Percentiles rank a stretch among this genome's conserved stretches.
These are phyloP conservation scores for Pandemis cinnamomeana DNA, from an alignment of 2,888 invertebrate genomes.

Conservation along the genomic window DNA sequence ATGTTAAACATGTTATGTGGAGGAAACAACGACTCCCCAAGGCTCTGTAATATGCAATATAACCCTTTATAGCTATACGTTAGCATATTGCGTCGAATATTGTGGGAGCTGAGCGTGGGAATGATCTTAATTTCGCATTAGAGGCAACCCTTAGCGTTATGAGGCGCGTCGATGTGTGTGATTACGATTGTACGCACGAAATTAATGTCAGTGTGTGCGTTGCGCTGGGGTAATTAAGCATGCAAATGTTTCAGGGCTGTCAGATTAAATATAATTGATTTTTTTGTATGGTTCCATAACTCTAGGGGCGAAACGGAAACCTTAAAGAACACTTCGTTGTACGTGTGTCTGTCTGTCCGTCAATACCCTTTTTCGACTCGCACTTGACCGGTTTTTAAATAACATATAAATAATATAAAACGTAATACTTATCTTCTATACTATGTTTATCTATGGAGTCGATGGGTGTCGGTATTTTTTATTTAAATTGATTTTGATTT, in stretches of 20 bases:
- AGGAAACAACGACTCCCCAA: slow-evolving; percentile 11
- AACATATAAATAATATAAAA: no score
- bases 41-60: slow-evolving; percentile 12
- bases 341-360: no score
- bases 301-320: no score
- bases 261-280: not conserved
- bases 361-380: no score
- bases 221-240: not conserved
- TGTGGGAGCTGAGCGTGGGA: not conserved
- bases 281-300: no score
- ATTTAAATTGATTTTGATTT: no score
- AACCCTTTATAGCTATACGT: slow-evolving; percentile 15
- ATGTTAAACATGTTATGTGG: slow-evolving; percentile 15
- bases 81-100: slow-evolving; percentile 18
- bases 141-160: slow-evolving; percentile 22
- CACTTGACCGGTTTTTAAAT: no score
- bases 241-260: not conserved
- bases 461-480: no score
- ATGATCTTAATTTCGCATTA: slow-evolving; percentile 23
- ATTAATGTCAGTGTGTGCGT: not conserved
- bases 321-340: no score
- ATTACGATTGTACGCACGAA: not conserved
- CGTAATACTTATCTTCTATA: no score
- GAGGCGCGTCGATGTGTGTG: slow-evolving; percentile 14
- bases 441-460: no score